Base-by-base conservation (phyloP, 2,797 vertebrate genomes). In the Lutjanus campechanus region DNA sequence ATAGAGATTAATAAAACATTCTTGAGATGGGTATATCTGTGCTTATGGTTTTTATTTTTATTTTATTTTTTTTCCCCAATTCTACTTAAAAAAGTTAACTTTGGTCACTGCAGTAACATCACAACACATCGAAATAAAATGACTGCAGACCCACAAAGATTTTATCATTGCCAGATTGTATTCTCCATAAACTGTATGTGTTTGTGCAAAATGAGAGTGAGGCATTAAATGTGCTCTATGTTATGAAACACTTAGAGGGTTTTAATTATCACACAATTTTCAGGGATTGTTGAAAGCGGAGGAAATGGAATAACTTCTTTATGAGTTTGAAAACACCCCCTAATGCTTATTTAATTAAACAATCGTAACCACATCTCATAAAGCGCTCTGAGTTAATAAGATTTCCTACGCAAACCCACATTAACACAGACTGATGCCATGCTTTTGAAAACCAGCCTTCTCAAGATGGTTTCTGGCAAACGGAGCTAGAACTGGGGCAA, bases 301-400 rank as follows among this genome's bases (percentile, higher is more conserved):
- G 84, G 72, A 89, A 91, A 89, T 85, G 73, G 85, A 93, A 87
- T 92, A 90, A 89, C 76, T 89, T 93, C 84, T 90, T 93, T 91
- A 92, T 85, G 90, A 93, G 88, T 88, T 89, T 81, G 66, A 90
- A 94, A 93, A 92, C 80, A 90, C 81, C 77, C 84, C 64, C 73
- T 84, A 93, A 93, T 87, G 84, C 86, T 91, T 81, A 92, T 93
- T 94, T 90, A 87, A 95, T 95, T 93, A 92, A 94, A 93, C 89
- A 75, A 91, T 91, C 71, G 77, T 88, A 91, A 91, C 90, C 92
- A 90, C 89, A 85, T 91, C 89, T 91, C 82, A 87, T 92, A 92
- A 94, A 93, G 79, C 64, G 81, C 84, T 79, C 78, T 17, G 80
- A 89, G 74, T 91, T 93, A 93, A 95, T 92, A 89, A 84, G 84